These are phyloP conservation scores for Ceyx melanurus DNA, from an alignment of 2,113 vertebrate species.

Conservation along the genomic window DNA sequence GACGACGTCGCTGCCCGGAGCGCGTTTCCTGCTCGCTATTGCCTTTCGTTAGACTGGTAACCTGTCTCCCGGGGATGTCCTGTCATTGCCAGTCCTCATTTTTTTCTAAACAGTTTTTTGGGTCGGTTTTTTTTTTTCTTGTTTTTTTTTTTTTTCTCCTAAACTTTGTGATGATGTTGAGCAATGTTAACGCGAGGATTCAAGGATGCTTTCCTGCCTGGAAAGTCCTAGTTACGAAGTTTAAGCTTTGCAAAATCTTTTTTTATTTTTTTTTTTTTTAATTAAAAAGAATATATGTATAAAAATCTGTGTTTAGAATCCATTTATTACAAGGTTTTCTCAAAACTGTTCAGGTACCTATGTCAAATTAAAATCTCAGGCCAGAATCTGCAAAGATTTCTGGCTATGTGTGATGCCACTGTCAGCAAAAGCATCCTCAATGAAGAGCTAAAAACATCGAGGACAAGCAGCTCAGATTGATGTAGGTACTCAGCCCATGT, in stretches of 20 bases:
- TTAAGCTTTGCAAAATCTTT: background rate
- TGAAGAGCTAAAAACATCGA: background rate
- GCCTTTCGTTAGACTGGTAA: background rate
- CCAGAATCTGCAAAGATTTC: background rate
- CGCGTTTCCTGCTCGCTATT: background rate
- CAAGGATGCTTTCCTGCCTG: background rate
- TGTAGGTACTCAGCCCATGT: background rate
- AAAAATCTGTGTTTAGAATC: background rate
- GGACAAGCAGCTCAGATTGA: background rate
- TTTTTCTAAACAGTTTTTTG: background rate
- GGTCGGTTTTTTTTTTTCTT: background rate
- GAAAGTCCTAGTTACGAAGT: background rate
- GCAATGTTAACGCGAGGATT: background rate
- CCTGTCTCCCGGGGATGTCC: background rate
- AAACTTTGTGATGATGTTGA: background rate
- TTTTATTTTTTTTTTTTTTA: too few species aligned
- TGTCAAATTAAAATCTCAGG: background rate
- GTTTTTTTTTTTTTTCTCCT: background rate
- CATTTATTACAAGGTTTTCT: background rate
- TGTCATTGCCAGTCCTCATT: background rate
- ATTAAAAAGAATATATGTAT: background rate
- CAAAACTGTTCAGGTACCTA: background rate
- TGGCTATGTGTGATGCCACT: fast-evolving
- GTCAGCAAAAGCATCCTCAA: background rate
- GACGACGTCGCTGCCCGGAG: background rate